A percentile compares a stretch with the other conserved stretches of the same genome.
Evolutionary conservation across 1,140 invertebrate species (phyloP).

Genomic region (Tyrophagus putrescentiae): DNA sequence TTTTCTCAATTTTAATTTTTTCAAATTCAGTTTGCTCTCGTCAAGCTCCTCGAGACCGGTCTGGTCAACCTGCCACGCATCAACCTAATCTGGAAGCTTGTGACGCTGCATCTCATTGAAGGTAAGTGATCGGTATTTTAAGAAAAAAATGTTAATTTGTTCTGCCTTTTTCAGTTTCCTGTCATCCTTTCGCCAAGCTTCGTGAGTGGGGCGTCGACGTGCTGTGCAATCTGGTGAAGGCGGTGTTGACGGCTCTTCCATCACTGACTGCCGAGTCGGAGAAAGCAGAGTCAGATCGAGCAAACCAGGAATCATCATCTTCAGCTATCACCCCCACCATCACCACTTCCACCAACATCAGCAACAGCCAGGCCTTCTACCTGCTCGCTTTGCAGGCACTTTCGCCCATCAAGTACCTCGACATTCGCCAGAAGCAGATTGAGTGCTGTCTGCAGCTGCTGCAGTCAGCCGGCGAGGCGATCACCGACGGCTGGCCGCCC

Average conservation of each 20-base stretch:
- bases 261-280: background rate
- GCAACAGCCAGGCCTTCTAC: slow-evolving; percentile 38
- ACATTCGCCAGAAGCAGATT: slow-evolving; percentile 84
- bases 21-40: slow-evolving; percentile 60
- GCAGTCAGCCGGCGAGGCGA: slow-evolving; percentile 73
- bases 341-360: background rate
- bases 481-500: slow-evolving; percentile 78
- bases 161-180: slow-evolving; percentile 43
- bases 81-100: slow-evolving; percentile 82
- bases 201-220: slow-evolving; percentile 94
- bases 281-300: slow-evolving; percentile 18
- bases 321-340: background rate
- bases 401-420: slow-evolving; percentile 64
- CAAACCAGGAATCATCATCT: background rate
- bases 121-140: slow-evolving; percentile 37
- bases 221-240: slow-evolving; percentile 81
- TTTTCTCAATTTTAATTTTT: slow-evolving; percentile 22
- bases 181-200: slow-evolving; percentile 86
- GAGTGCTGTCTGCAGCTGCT: slow-evolving; percentile 84
- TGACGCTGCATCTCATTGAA: slow-evolving; percentile 90
- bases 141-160: background rate
- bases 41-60: slow-evolving; percentile 89
- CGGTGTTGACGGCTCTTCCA: slow-evolving; percentile 50
- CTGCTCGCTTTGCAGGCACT: slow-evolving; percentile 75
- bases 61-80: slow-evolving; percentile 82